Evolutionary conservation across 2,888 invertebrate genomes (phyloP).

Genomic region (Lochmaea crataegi): DNA sequence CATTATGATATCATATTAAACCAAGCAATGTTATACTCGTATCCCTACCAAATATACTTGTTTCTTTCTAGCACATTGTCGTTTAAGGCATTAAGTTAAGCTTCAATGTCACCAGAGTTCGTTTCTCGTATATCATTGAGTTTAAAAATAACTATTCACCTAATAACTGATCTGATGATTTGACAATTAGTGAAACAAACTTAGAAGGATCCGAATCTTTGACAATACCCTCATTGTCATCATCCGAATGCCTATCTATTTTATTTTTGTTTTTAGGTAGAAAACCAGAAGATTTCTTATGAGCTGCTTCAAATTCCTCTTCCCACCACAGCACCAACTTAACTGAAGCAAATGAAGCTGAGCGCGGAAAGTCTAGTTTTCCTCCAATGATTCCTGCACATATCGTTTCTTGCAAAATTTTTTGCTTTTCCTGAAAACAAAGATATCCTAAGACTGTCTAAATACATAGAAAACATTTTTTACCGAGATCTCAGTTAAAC

Average conservation of each 20-base stretch:
- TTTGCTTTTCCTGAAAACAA: conserved; percentile 57
- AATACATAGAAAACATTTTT: too few species aligned
- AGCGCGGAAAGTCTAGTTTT: conserved; percentile 83
- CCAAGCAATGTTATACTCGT: too few species aligned
- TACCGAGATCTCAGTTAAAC: too few species aligned
- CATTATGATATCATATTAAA: too few species aligned
- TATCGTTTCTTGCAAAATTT: conserved; percentile 80
- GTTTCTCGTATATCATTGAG: too few species aligned
- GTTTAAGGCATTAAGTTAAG: too few species aligned
- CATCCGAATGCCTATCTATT: conserved; percentile 62
- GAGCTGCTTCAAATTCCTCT: conserved; percentile 83
- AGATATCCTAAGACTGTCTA: not conserved
- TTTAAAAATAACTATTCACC: conserved; percentile 62
- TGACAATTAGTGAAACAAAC: conserved; percentile 77
- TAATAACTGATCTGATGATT: conserved; percentile 78
- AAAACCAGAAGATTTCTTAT: conserved; percentile 73
- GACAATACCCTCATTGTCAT: conserved; percentile 70
- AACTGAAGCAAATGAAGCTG: conserved; percentile 85
- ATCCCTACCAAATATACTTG: too few species aligned
- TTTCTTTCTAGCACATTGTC: too few species aligned
- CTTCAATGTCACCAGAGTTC: too few species aligned
- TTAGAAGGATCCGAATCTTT: conserved; percentile 83
- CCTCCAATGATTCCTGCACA: conserved; percentile 86
- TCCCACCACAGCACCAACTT: conserved; percentile 90
- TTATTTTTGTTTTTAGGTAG: conserved; percentile 63